Percentiles rank a stretch among this genome's conserved stretches.
phyloP scores from a whole-genome alignment of 2,797 vertebrate genomes.

The Pelodytes ibericus region DNA sequence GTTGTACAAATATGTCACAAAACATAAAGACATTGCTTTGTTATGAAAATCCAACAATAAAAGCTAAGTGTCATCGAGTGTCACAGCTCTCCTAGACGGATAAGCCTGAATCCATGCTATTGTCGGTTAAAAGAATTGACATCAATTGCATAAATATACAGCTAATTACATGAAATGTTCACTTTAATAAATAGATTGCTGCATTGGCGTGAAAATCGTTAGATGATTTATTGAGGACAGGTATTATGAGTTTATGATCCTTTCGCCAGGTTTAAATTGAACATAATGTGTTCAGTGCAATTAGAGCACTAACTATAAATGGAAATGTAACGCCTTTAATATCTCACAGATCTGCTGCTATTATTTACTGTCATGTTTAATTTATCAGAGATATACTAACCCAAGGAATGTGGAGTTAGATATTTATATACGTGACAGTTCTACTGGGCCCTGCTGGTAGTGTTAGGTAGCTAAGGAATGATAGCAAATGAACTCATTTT shows the following conservation, averaged over 20 bases:
- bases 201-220: background rate
- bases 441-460: slow-evolving; percentile 23
- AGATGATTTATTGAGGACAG: background rate
- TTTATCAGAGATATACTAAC: slow-evolving; percentile 23
- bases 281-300: slow-evolving; percentile 1
- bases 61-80: too few species aligned
- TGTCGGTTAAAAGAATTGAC: background rate
- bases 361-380: slow-evolving; percentile 32
- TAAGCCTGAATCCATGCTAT: background rate
- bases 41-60: too few species aligned
- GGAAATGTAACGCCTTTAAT: too few species aligned
- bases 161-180: background rate
- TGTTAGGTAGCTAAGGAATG: too few species aligned
- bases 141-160: slow-evolving; percentile 4
- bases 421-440: slow-evolving; percentile 36
- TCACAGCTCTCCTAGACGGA: background rate
- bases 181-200: slow-evolving; percentile 2
- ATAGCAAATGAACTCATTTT: too few species aligned
- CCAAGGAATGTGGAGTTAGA: background rate
- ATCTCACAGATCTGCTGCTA: slow-evolving; percentile 14
- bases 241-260: background rate
- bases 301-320: slow-evolving; percentile 19
- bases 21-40: too few species aligned
- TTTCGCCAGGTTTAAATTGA: background rate
- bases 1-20: too few species aligned